phyloP scores from a whole-genome alignment of 2,888 invertebrate species.

The Hartigia nigra region DNA sequence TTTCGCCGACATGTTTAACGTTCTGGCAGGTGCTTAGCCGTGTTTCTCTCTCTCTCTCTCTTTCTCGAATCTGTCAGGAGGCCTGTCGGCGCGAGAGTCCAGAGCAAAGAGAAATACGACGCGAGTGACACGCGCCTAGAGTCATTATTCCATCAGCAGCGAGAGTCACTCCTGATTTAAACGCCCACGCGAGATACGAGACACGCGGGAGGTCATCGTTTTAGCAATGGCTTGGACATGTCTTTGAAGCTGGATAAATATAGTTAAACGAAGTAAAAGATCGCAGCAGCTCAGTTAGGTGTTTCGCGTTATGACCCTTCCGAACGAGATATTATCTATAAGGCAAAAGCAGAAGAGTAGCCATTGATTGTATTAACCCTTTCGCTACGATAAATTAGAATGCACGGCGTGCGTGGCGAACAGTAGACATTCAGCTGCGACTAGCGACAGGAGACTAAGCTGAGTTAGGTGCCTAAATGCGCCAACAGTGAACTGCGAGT shows the following conservation, averaged over 20 bases:
- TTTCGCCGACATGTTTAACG: too few species aligned
- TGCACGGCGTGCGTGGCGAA: too few species aligned
- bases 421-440: too few species aligned
- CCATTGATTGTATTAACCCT: neutral
- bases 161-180: conserved; percentile 16
- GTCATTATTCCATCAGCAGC: conserved; percentile 40
- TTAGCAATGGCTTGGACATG: neutral
- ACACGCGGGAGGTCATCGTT: neutral
- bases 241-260: neutral
- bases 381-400: too few species aligned
- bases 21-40: too few species aligned
- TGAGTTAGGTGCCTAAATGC: too few species aligned
- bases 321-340: neutral
- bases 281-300: too few species aligned
- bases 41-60: too few species aligned
- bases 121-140: conserved; percentile 33
- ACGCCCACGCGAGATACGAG: conserved; percentile 14
- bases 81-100: neutral
- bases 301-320: neutral
- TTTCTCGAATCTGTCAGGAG: too few species aligned
- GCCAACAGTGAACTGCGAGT: too few species aligned
- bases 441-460: too few species aligned
- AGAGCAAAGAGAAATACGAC: neutral
- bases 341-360: neutral
- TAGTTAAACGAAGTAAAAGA: too few species aligned